Conservation (phyloP, 2,797 vertebrate genomes). For the Chloroceryle amazona region DNA sequence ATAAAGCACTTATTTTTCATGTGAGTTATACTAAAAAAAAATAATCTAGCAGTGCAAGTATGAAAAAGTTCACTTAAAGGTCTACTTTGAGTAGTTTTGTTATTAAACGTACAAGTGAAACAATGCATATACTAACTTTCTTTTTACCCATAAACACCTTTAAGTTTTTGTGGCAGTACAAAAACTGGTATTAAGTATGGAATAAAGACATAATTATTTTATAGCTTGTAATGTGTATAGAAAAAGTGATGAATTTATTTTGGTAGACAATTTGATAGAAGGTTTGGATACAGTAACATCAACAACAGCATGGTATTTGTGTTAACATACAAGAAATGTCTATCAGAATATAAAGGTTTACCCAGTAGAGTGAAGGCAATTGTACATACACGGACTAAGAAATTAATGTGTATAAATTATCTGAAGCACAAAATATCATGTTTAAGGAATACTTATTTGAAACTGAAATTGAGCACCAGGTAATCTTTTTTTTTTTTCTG, state of each 20-base stretch:
- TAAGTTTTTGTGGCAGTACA: neutral
- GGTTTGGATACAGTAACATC: neutral
- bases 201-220: neutral
- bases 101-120: neutral
- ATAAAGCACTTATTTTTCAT: neutral
- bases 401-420: neutral
- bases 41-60: neutral
- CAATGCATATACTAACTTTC: neutral
- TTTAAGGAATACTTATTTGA: neutral
- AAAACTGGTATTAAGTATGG: neutral
- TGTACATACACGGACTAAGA: neutral
- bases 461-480: neutral
- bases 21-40: neutral
- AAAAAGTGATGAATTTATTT: neutral
- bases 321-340: neutral
- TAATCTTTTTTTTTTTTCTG: neutral
- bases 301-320: neutral
- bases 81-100: neutral
- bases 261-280: neutral
- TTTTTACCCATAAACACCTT: neutral
- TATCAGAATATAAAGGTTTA: neutral
- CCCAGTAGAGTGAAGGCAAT: neutral
- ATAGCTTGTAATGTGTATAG: neutral
- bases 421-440: neutral
- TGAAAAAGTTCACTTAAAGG: neutral